phyloP scores from a whole-genome alignment of 2,113 vertebrate species.

The Octodon degus region DNA sequence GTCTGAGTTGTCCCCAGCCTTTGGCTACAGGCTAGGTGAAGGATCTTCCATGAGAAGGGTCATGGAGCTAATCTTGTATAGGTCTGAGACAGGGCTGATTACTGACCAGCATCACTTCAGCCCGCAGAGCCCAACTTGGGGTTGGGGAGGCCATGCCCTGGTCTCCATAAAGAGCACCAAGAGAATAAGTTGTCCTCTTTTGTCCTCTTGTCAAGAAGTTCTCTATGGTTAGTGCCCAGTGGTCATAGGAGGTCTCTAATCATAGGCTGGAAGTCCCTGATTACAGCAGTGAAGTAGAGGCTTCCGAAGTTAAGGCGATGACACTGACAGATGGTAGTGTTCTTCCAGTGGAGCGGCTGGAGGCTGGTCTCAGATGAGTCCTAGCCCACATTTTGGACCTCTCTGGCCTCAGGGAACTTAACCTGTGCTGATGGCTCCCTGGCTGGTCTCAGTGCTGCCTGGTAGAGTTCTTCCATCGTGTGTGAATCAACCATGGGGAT shows the following conservation, averaged over 20 bases:
- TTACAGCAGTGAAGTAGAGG: not conserved
- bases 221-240: not conserved
- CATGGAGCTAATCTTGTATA: not conserved
- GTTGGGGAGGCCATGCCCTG: not conserved
- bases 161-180: not conserved
- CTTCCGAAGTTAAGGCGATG: not conserved
- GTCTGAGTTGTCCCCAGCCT: not conserved
- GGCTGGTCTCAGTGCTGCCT: not conserved
- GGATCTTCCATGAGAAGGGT: not conserved
- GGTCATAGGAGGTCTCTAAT: not conserved
- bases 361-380: not conserved
- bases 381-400: not conserved
- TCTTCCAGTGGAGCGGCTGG: not conserved
- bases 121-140: not conserved
- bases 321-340: not conserved
- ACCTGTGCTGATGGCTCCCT: not conserved
- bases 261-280: not conserved
- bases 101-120: not conserved
- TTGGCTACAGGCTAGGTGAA: not conserved
- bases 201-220: not conserved
- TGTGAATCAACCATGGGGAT: accelerated
- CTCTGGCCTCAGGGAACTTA: not conserved
- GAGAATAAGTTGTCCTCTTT: not conserved
- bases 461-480: not conserved
- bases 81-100: not conserved